These are phyloP conservation scores for Calliopsis andreniformis DNA, from an alignment of 1,140 invertebrate genomes.

Conservation along the genomic window DNA sequence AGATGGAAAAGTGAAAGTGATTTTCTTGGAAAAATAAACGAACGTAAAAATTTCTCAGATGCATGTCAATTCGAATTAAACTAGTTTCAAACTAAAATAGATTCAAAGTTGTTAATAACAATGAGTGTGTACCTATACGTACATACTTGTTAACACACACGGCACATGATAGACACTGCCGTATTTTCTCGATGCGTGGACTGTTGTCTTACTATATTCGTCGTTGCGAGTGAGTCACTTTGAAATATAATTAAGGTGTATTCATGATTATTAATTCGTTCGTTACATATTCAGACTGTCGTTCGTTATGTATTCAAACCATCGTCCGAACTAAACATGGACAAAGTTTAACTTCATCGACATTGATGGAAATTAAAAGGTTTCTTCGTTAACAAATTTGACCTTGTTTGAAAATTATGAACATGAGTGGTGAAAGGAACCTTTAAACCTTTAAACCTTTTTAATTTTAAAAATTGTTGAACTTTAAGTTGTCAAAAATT, in stretches of 20 bases:
- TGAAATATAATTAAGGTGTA: slow-evolving; percentile 40
- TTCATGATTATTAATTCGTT: slow-evolving; percentile 33
- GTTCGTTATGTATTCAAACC: slow-evolving; percentile 13
- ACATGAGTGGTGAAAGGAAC: no score
- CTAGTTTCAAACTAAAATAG: no score
- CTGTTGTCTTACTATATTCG: slow-evolving; percentile 16
- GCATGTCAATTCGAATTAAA: no score
- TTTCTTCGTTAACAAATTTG: not conserved
- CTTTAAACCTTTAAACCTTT: no score
- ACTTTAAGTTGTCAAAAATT: no score
- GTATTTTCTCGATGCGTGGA: slow-evolving; percentile 28
- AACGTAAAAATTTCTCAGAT: no score
- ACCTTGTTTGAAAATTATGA: no score
- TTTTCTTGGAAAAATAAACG: no score
- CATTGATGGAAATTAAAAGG: not conserved
- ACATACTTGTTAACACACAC: slow-evolving; percentile 22
- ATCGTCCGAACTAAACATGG: not conserved
- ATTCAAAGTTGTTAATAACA: no score
- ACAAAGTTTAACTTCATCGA: not conserved
- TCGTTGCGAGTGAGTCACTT: slow-evolving; percentile 34
- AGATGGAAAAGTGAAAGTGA: no score
- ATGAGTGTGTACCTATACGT: no score
- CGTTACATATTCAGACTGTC: slow-evolving; percentile 30
- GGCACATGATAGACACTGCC: not conserved
- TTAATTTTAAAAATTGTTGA: no score